Conservation (phyloP, 2,113 vertebrate species). For the Coracopsis vasa region DNA sequence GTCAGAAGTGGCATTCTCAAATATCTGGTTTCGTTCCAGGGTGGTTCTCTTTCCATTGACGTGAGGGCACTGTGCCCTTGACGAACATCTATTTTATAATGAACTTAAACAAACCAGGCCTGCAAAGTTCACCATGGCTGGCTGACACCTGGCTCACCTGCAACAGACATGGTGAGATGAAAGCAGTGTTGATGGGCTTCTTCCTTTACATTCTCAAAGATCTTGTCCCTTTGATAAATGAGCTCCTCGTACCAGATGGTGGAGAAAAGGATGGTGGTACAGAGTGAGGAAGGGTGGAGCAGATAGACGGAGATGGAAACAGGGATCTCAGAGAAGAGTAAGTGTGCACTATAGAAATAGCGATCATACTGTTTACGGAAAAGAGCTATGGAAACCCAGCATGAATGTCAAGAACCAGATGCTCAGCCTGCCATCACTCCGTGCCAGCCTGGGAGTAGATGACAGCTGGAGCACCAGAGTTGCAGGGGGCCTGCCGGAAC, state of each 20-base stretch:
- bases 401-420: not conserved
- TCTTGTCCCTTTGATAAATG: not conserved
- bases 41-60: not conserved
- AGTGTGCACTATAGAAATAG: not conserved
- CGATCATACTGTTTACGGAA: not conserved
- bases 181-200: not conserved
- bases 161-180: fast-evolving
- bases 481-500: not conserved
- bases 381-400: not conserved
- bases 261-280: not conserved
- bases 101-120: not conserved
- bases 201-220: not conserved
- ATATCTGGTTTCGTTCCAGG: not conserved
- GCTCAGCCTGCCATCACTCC: not conserved
- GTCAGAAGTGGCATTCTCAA: not conserved
- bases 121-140: not conserved
- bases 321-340: not conserved
- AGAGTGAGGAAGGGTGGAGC: not conserved
- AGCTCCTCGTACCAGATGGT: not conserved
- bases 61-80: not conserved
- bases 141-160: not conserved
- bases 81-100: not conserved
- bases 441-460: not conserved
- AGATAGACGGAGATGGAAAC: not conserved
- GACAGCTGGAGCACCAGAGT: not conserved